These are phyloP conservation scores for Mareca penelope DNA, from an alignment of 2,797 vertebrate genomes.

Conservation along the genomic window DNA sequence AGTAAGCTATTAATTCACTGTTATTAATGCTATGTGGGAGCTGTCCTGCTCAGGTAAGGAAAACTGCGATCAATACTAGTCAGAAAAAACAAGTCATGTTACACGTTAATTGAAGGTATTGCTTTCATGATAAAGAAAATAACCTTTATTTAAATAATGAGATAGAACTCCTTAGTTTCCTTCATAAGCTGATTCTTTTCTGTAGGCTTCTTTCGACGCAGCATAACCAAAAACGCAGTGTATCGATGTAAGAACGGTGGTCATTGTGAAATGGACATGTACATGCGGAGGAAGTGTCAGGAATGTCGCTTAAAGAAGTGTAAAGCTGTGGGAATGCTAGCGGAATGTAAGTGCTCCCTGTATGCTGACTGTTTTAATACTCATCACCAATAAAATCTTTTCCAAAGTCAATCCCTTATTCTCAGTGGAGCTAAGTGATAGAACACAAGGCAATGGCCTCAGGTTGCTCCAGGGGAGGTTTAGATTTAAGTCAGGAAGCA, in stretches of 20 bases:
- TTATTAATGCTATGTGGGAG: background rate
- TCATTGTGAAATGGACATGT: conserved; percentile 97
- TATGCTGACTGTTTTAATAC: background rate
- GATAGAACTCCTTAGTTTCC: background rate
- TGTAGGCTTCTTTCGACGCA: conserved; percentile 90
- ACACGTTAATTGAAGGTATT: background rate
- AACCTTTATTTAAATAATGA: background rate
- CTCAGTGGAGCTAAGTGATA: background rate
- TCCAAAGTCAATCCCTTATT: background rate
- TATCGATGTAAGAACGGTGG: conserved; percentile 94
- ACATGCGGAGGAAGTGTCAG: conserved; percentile 95
- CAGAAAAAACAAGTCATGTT: background rate
- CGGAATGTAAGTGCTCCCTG: conserved; percentile 86
- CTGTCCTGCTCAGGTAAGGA: background rate
- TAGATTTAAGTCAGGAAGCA: background rate
- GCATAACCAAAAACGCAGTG: conserved; percentile 92
- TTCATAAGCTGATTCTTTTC: background rate
- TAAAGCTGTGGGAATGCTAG: conserved; percentile 94
- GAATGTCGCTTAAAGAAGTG: conserved; percentile 94
- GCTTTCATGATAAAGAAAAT: background rate
- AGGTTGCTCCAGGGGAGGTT: background rate
- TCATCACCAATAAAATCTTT: background rate
- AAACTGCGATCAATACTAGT: background rate
- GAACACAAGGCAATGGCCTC: background rate
- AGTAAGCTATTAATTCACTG: background rate